Percentiles rank a stretch among this genome's conserved stretches.
Evolutionary conservation across 1,140 invertebrate species (phyloP).

Genomic region (Drosophila albomicans): DNA sequence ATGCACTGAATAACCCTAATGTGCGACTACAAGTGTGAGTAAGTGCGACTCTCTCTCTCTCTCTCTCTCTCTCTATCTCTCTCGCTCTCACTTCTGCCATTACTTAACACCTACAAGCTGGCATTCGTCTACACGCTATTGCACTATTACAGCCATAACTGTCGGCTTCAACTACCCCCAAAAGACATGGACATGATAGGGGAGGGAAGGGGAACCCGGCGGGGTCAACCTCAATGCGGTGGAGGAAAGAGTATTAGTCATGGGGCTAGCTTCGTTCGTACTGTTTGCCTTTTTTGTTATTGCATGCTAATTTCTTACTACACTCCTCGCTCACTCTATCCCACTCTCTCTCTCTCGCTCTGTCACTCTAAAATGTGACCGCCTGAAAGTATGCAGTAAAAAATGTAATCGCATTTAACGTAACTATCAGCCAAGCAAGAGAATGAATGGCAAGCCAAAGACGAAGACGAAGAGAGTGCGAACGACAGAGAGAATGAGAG

Average conservation of each 20-base stretch:
- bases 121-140: constrained; percentile 68
- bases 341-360: constrained; percentile 8
- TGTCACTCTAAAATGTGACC: constrained; percentile 33
- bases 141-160: constrained; percentile 72
- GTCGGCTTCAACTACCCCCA: constrained; percentile 51
- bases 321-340: background rate
- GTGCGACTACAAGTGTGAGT: constrained; percentile 22
- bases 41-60: constrained; percentile 20
- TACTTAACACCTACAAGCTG: constrained; percentile 75
- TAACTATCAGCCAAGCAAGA: constrained; percentile 28
- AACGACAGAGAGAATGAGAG: background rate
- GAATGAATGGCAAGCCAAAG: background rate
- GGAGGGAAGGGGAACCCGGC: background rate
- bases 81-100: constrained; percentile 40
- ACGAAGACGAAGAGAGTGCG: background rate
- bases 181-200: constrained; percentile 32
- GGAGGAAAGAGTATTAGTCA: constrained; percentile 59
- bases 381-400: constrained; percentile 68
- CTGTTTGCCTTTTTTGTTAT: constrained; percentile 59
- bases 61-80: constrained; percentile 10
- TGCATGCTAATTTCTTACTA: constrained; percentile 74
- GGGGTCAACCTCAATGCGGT: constrained; percentile 16
- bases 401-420: constrained; percentile 72
- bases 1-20: constrained; percentile 62
- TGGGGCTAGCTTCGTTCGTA: constrained; percentile 30